phyloP scores from a whole-genome alignment of 2,797 vertebrate species.

The Peromyscus melanophrys region DNA sequence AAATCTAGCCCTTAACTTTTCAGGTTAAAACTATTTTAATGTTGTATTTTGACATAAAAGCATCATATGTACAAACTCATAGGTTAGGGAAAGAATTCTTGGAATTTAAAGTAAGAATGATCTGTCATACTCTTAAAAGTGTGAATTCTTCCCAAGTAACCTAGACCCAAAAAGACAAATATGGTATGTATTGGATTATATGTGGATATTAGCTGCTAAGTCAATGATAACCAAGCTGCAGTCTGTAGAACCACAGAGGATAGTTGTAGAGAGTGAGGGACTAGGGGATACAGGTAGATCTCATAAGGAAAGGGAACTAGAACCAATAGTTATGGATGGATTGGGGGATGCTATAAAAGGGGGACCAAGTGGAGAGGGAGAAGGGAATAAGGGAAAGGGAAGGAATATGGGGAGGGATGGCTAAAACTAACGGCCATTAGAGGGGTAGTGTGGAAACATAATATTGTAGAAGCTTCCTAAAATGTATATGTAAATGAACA shows the following conservation, averaged over 20 bases:
- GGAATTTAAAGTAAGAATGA: slow-evolving; percentile 23
- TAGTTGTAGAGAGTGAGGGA: background rate
- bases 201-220: background rate
- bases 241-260: background rate
- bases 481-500: background rate
- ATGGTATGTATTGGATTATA: background rate
- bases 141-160: background rate
- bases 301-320: background rate
- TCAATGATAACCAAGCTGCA: background rate
- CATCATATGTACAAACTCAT: background rate
- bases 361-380: background rate
- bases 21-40: slow-evolving; percentile 14
- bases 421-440: background rate
- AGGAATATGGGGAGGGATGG: background rate
- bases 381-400: no score
- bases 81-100: background rate
- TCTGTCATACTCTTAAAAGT: background rate
- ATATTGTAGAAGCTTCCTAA: background rate
- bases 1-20: slow-evolving; percentile 5
- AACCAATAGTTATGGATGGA: background rate
- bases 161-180: background rate
- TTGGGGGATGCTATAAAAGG: background rate
- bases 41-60: background rate
- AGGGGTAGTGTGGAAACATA: background rate
- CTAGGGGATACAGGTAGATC: background rate